Base-by-base conservation (phyloP, 2,888 invertebrate genomes). In the Lepetodrilus schrolli region DNA sequence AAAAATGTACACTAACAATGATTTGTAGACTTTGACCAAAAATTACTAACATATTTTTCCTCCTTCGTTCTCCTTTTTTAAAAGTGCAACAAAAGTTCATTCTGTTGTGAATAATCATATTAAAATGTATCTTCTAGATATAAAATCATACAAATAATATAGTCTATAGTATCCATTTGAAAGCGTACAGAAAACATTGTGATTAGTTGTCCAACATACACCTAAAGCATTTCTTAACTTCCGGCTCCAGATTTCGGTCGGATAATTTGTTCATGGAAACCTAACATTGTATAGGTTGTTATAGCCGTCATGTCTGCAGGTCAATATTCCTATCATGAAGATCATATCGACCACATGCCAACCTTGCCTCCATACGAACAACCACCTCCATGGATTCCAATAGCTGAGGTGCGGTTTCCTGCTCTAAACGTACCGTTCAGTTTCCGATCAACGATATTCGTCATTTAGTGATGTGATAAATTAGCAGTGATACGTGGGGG, bases 301-400 rank as follows among this genome's bases (percentile, higher is more conserved):
- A 17, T 17, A 13, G 17, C 43, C 4, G 17, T 43, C 17, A 43
- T 43, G 43, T 43, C 43, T 10, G 43, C n/a, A 43, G 17, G 17
- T 10, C 43, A 43, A 10, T 13, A 17, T 43, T 43, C 13, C 43
- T n/a, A n/a, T n/a, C n/a, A n/a, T n/a, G 2, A 13, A 43, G 26
- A 58, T 8, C 26, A 58, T 34, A n/a, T 58, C 7, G 58, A 58
- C 3, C 26, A 58, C n/a, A 58, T 58, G 58, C 58, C 58, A 58
- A 30, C 30, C n/a, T 73, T 87, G 20, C 89, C 89, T 7, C 81
- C 86, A 3, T 89, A 89, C 75, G 88, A 89, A 72, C 76, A 81
- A 5, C 89, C 89, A 66, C 89, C 89, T 4, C 79, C 81, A 66
- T 89, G 87, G 87, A 83, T 88, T 10, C 87, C 88, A 23, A 79